phyloP scores from a whole-genome alignment of 2,797 vertebrate genomes.

The Gambelia wislizenii region DNA sequence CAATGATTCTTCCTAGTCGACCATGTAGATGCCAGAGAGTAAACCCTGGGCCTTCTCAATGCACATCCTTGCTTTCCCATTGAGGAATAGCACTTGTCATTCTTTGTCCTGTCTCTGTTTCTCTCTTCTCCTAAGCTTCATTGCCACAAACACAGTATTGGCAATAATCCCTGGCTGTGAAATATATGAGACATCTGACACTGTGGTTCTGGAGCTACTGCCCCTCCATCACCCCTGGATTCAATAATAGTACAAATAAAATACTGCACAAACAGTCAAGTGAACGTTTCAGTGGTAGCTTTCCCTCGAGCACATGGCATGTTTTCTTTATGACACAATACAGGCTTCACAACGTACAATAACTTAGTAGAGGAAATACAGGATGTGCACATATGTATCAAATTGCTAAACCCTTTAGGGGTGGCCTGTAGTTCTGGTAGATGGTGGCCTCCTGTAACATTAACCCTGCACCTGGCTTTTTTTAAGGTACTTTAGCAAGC shows the following conservation, averaged over 20 bases:
- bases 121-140: background rate
- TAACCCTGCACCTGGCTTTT: constrained; percentile 45
- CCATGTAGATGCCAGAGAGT: background rate
- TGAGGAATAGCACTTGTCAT: background rate
- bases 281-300: background rate
- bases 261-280: background rate
- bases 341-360: constrained; percentile 13
- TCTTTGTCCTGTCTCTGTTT: background rate
- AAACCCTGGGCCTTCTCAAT: background rate
- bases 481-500: constrained; percentile 47
- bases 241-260: background rate
- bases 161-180: background rate
- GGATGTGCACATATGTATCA: background rate
- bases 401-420: constrained; percentile 34
- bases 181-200: background rate
- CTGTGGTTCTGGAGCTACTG: background rate
- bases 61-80: background rate
- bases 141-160: background rate
- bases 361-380: background rate
- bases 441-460: constrained; percentile 31
- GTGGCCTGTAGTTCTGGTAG: constrained; percentile 45
- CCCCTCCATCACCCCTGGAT: background rate
- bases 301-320: constrained; percentile 26
- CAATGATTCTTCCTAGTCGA: background rate
- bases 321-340: constrained; percentile 43